Base-by-base conservation (phyloP, 2,113 vertebrate species). In the Microtus ochrogaster region DNA sequence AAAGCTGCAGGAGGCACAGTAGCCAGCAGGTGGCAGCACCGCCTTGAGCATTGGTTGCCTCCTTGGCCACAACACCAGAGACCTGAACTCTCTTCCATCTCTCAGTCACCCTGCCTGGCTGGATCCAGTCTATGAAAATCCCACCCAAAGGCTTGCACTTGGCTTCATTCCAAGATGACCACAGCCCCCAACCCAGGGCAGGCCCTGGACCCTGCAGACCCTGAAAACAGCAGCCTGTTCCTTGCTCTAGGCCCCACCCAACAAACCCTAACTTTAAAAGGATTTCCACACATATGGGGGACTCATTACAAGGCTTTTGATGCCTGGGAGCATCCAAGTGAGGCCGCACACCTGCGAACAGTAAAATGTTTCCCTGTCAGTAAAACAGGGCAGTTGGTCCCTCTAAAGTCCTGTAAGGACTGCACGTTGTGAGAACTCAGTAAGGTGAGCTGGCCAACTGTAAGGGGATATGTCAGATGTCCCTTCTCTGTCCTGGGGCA, bases 11-110 rank as follows among this genome's bases (percentile, higher is more conserved):
- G 13, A 49, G 47, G 7, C n/a, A 3, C 1, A 39, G 73, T 2
- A 36, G 17, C 92, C 97, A 89, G 61, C 82, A 87, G 96, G 73
- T 81, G 95, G 83, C 95, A 94, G 96, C 82, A 93, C 19, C 1
- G 0, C 10, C 39, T 7, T 83, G 12, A 36, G 55, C 28, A 1
- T 0, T 4, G 0, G 33, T 26, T 5, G 0, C 44, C 41, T 7
- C 28, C 26, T n/a, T 14, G 49, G 14, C 33, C 63, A 66, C 7
- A 47, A 77, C 24, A 12, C 33, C 70, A 21, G 66, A 74, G 41
- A 74, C 66, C 26, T 1, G 0, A 7, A 7, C 5, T 7, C 2
- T 3, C 5, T 7, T 4, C 0, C 0, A 1, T 1, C 3, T 47
- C 86, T 83, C 41, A 58, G 58, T 47, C 39, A 28, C 9, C 28